Conservation (phyloP, 2,797 vertebrate genomes). For the Kryptolebias ocellatus region DNA sequence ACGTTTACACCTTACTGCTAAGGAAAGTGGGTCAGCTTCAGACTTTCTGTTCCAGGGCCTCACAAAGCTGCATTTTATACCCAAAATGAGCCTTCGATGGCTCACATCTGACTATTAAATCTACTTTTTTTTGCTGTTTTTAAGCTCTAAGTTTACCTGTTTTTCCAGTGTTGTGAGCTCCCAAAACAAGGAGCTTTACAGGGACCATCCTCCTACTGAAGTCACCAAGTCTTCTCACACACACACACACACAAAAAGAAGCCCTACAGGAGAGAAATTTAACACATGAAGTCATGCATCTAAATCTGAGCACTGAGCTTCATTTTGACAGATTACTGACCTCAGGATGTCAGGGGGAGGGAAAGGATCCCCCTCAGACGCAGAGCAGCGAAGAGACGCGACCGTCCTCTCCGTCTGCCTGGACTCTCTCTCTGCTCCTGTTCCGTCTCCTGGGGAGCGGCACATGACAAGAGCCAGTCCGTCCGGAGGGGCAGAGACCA, state of each 20-base stretch:
- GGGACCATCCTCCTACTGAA: constrained; percentile 51
- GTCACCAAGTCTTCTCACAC: constrained; percentile 16
- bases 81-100: not conserved
- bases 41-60: constrained; percentile 29
- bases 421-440: constrained; percentile 24
- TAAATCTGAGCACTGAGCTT: not conserved
- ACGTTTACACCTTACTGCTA: not conserved
- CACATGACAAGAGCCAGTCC: constrained; percentile 47
- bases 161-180: constrained; percentile 71
- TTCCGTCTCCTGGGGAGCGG: constrained; percentile 37
- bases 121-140: not conserved
- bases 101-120: not conserved
- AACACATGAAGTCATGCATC: too few species aligned
- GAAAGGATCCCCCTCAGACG: constrained; percentile 21
- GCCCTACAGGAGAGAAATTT: not conserved
- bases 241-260: constrained; percentile 7
- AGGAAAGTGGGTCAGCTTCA: not conserved
- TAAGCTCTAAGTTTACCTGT: constrained; percentile 51
- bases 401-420: constrained; percentile 24
- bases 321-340: constrained; percentile 16
- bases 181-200: constrained; percentile 72
- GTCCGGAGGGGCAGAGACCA: constrained; percentile 28
- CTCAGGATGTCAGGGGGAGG: constrained; percentile 25
- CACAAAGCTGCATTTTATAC: constrained; percentile 9
- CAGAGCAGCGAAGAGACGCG: constrained; percentile 41